Percentiles rank a stretch among this genome's conserved stretches.
phyloP scores from a whole-genome alignment of 1,140 invertebrate genomes.

The Triops cancriformis region DNA sequence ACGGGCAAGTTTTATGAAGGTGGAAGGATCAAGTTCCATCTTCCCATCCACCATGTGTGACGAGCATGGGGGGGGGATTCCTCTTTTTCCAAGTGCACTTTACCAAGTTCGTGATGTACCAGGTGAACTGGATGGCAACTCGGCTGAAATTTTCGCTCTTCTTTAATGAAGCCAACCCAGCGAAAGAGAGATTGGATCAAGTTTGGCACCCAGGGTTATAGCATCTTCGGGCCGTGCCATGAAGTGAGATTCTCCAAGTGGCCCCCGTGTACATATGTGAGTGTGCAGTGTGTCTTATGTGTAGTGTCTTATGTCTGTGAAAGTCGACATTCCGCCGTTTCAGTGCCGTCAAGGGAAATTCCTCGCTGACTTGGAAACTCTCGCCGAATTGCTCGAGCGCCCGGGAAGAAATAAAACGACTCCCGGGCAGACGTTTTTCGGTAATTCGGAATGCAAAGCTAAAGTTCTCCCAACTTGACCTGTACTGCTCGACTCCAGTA shows the following conservation, averaged over 20 bases:
- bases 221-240: neutral
- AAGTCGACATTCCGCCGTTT: neutral
- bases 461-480: too few species aligned
- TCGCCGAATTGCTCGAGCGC: neutral
- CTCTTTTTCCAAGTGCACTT: neutral
- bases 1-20: too few species aligned
- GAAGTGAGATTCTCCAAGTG: neutral
- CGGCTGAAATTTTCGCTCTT: neutral
- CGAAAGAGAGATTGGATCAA: neutral
- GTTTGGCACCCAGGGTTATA: neutral
- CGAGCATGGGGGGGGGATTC: neutral
- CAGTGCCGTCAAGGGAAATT: neutral
- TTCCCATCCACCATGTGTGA: neutral
- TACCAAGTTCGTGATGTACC: neutral
- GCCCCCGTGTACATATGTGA: too few species aligned
- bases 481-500: too few species aligned
- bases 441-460: neutral
- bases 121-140: neutral
- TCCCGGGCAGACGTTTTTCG: neutral
- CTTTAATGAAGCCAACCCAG: neutral
- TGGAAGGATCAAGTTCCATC: too few species aligned
- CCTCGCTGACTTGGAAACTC: neutral
- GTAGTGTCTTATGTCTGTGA: too few species aligned
- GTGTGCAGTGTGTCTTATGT: neutral
- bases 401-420: neutral